A percentile compares a stretch with the other conserved stretches of the same genome.
Evolutionary conservation across 2,797 vertebrate species (phyloP).

Genomic region (Oreortyx pictus): DNA sequence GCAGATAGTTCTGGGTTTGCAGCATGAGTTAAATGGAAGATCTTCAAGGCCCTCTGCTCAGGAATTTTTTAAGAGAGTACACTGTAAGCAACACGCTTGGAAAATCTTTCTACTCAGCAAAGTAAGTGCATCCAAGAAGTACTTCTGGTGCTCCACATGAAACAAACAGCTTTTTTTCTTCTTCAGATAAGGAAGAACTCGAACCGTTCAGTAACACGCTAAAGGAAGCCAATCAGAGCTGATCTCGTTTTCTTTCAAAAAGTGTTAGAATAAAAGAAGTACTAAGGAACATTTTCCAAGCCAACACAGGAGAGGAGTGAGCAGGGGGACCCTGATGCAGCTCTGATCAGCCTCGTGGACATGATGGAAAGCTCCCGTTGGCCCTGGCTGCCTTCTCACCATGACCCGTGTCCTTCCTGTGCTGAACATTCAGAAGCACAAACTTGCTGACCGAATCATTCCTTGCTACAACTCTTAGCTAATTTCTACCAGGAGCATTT

Average conservation of each 20-base stretch:
- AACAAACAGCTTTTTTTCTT: neutral
- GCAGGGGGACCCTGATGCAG: neutral
- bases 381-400: neutral
- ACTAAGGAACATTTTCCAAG: neutral
- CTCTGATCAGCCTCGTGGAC: neutral
- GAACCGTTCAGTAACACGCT: neutral
- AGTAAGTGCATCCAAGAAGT: neutral
- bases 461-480: neutral
- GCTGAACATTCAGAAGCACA: neutral
- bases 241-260: neutral
- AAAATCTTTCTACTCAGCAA: slow-evolving; percentile 16
- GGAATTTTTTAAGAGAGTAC: neutral
- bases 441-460: slow-evolving; percentile 2
- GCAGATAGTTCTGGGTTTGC: neutral
- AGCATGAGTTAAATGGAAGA: neutral
- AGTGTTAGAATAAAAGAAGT: neutral
- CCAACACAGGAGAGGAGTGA: neutral
- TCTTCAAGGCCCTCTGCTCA: neutral
- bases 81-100: neutral
- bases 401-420: slow-evolving; percentile 31
- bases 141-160: neutral
- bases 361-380: neutral
- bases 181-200: neutral
- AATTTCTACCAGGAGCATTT: neutral
- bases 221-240: neutral